phyloP scores from a whole-genome alignment of 2,113 vertebrate species.

The Rhinoderma darwinii region DNA sequence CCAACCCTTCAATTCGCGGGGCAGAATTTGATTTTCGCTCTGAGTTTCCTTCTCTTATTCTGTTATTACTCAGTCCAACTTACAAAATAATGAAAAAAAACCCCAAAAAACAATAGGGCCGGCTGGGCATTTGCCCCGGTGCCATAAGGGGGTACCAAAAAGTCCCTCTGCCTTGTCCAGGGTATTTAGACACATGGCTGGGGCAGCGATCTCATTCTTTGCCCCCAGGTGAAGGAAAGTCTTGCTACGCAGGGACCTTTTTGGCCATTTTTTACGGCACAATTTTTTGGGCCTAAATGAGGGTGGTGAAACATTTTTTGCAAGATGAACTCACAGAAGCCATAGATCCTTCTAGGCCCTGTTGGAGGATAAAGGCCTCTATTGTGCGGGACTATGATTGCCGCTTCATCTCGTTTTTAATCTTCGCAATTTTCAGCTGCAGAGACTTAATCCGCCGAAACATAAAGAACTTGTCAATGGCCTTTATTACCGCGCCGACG shows the following conservation, averaged over 20 bases:
- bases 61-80: too few relatives aligned
- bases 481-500: not conserved
- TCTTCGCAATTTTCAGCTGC: slow-evolving; percentile 1
- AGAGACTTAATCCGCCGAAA: not conserved
- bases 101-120: too few relatives aligned
- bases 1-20: too few relatives aligned
- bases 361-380: slow-evolving; percentile 9
- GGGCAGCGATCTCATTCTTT: too few relatives aligned
- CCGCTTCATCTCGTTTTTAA: not conserved
- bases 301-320: not conserved
- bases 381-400: not conserved
- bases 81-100: too few relatives aligned
- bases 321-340: not conserved
- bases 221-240: too few relatives aligned
- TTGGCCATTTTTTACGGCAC: not conserved
- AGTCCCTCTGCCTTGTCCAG: not conserved
- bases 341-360: not conserved
- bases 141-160: not conserved
- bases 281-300: not conserved
- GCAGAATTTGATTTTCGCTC: too few relatives aligned
- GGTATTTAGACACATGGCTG: not conserved
- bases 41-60: too few relatives aligned
- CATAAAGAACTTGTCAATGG: slow-evolving; percentile 1
- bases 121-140: too few relatives aligned
- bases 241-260: too few relatives aligned